Conservation (phyloP, 2,888 invertebrate species). For the Drosophila seclusa region DNA sequence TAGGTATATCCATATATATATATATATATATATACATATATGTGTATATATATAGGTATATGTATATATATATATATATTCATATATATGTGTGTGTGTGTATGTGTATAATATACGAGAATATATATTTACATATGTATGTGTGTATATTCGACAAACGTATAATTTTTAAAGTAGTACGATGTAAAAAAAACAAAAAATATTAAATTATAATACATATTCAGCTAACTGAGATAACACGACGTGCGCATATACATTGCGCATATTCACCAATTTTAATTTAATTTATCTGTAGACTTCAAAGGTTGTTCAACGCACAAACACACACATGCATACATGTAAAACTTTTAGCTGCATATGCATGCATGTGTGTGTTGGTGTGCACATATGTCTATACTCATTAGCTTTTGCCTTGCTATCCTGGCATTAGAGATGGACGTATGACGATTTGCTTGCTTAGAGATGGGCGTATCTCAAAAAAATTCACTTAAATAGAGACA, state of each 20-base stretch:
- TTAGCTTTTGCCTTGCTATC: neutral
- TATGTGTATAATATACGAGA: neutral
- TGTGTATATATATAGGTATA: neutral
- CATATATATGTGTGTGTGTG: conserved; percentile 3
- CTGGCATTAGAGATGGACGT: neutral
- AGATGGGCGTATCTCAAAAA: neutral
- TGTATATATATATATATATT: neutral
- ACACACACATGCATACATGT: neutral
- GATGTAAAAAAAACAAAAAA: neutral
- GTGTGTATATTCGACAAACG: conserved; percentile 5
- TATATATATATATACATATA: neutral
- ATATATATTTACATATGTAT: conserved; percentile 14
- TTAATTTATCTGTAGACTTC: conserved; percentile 12
- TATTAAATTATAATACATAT: neutral
- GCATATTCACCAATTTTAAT: neutral
- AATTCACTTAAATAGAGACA: neutral
- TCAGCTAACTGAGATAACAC: neutral
- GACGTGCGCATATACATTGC: neutral
- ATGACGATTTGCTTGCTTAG: neutral
- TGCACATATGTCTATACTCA: neutral
- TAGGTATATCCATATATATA: neutral
- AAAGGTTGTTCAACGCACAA: neutral
- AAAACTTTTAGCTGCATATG: neutral
- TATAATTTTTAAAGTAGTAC: neutral
- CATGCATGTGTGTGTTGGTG: neutral